These are phyloP conservation scores for Pseudococcus viburni DNA, from an alignment of 2,888 invertebrate species.

Conservation along the genomic window DNA sequence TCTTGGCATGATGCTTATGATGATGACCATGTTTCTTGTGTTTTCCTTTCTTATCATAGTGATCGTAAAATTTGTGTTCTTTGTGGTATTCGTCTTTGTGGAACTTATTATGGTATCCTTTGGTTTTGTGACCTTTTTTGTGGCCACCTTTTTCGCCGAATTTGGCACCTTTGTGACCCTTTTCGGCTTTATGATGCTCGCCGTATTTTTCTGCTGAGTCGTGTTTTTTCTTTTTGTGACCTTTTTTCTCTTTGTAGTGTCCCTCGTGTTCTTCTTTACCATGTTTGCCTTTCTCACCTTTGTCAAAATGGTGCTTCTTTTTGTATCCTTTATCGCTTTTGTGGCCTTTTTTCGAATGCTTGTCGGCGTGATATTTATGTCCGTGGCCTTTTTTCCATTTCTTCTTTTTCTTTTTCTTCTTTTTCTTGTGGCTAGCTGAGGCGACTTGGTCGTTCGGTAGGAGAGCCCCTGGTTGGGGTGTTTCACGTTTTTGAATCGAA, in stretches of 20 bases:
- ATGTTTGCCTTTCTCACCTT: slow-evolving; percentile 83
- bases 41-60: slow-evolving; percentile 85
- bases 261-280: slow-evolving; percentile 84
- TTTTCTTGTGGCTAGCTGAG: slow-evolving; percentile 72
- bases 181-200: slow-evolving; percentile 79
- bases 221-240: slow-evolving; percentile 78
- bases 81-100: slow-evolving; percentile 87
- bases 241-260: slow-evolving; percentile 78
- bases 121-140: slow-evolving; percentile 83
- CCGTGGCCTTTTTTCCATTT: slow-evolving; percentile 76
- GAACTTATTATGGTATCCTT: slow-evolving; percentile 84
- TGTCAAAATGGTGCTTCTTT: slow-evolving; percentile 82
- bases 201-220: slow-evolving; percentile 78
- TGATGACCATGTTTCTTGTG: slow-evolving; percentile 85
- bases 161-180: slow-evolving; percentile 79
- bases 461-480: slow-evolving; percentile 40
- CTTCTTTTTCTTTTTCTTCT: slow-evolving; percentile 67
- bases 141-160: slow-evolving; percentile 84
- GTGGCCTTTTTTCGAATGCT: slow-evolving; percentile 81
- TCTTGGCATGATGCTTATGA: slow-evolving; percentile 83
- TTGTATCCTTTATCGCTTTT: slow-evolving; percentile 87
- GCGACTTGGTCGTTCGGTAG: slow-evolving; percentile 65
- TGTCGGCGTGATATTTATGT: slow-evolving; percentile 78
- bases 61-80: slow-evolving; percentile 88
- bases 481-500: slow-evolving; percentile 37